Evolutionary conservation across 2,888 invertebrate species (phyloP).

Genomic region (Anthoptus insignis): DNA sequence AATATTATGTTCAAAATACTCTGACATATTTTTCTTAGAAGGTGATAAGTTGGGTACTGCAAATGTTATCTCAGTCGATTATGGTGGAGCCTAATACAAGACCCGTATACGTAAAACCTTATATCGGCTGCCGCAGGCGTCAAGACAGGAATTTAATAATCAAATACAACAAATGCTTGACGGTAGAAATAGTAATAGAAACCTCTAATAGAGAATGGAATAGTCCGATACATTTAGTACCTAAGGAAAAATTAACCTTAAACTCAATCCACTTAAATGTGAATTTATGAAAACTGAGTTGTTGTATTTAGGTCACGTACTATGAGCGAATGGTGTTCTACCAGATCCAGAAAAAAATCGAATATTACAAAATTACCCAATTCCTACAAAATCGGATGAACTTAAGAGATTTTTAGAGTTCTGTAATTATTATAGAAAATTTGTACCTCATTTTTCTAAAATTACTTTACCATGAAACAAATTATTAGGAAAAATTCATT

Average conservation of each 20-base stretch:
- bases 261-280: too few relatives aligned
- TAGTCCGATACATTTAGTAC: not conserved
- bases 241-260: too few relatives aligned
- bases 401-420: too few relatives aligned
- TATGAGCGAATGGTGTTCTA: not conserved
- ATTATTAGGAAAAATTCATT: not conserved
- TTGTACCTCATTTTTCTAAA: not conserved
- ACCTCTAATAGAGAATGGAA: not conserved
- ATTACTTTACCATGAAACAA: constrained; percentile 1
- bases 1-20: too few relatives aligned
- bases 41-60: constrained; percentile 18
- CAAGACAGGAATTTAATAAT: constrained; percentile 5
- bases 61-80: constrained; percentile 4
- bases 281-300: not conserved
- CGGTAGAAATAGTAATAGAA: not conserved
- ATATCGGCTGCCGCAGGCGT: constrained; percentile 16
- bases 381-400: not conserved
- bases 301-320: not conserved
- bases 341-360: too few relatives aligned
- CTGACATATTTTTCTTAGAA: constrained; percentile 4
- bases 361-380: not conserved
- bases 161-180: constrained; percentile 10
- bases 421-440: too few relatives aligned
- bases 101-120: constrained; percentile 17
- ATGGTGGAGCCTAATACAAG: constrained; percentile 3